A percentile compares a stretch with the other conserved stretches of the same genome.
Conservation (phyloP, 2,888 invertebrate genomes). For the Ferdinandea cuprea region DNA sequence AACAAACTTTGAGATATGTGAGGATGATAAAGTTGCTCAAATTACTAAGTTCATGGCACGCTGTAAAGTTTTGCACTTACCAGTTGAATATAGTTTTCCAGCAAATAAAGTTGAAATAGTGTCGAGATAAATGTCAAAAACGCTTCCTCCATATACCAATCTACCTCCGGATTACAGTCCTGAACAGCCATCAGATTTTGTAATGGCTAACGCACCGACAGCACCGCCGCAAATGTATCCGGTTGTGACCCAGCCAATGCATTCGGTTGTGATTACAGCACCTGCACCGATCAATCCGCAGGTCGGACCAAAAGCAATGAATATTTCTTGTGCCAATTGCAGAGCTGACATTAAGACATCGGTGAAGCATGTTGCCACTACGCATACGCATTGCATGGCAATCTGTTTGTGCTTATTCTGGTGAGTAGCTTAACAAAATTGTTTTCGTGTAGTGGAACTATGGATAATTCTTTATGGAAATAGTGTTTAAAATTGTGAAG, state of each 20-base stretch:
- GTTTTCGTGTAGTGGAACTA: background rate
- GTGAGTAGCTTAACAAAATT: slow-evolving; percentile 57
- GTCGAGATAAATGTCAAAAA: background rate
- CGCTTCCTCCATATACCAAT: slow-evolving; percentile 11
- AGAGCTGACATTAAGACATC: slow-evolving; percentile 7
- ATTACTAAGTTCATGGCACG: background rate
- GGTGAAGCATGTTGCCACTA: slow-evolving; percentile 16
- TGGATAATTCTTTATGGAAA: too few species aligned
- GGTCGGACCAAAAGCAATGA: slow-evolving; percentile 35
- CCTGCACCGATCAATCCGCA: background rate
- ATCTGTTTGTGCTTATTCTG: slow-evolving; percentile 51
- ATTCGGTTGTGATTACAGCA: background rate
- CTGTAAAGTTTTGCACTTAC: background rate
- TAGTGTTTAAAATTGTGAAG: too few species aligned
- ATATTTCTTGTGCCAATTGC: slow-evolving; percentile 40
- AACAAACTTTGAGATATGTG: background rate
- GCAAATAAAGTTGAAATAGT: background rate
- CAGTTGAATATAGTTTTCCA: background rate
- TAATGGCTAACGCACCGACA: background rate
- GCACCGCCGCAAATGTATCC: background rate
- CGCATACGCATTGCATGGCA: slow-evolving; percentile 49
- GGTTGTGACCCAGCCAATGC: slow-evolving; percentile 1
- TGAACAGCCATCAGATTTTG: background rate
- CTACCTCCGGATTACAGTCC: slow-evolving; percentile 38
- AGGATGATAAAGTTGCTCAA: background rate